Percentiles rank a stretch among this genome's conserved stretches.
phyloP scores from a whole-genome alignment of 2,113 vertebrate genomes.

The Marmota monax region DNA sequence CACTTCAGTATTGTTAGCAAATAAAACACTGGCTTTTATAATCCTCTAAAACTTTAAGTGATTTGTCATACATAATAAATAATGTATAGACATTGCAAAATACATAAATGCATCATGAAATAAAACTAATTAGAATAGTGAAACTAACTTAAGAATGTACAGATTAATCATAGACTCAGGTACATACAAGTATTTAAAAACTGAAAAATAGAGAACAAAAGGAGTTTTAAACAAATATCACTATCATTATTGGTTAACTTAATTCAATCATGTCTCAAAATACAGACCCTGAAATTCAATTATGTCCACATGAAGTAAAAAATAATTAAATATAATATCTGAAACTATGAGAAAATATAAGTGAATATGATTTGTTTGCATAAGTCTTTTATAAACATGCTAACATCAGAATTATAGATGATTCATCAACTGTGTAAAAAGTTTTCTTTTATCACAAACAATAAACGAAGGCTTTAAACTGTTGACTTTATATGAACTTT shows the following conservation, averaged over 20 bases:
- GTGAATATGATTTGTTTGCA: neutral
- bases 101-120: neutral
- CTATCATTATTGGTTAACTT: neutral
- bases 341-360: neutral
- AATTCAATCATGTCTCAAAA: neutral
- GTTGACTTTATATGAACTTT: neutral
- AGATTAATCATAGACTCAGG: neutral
- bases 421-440: neutral
- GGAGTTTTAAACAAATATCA: neutral
- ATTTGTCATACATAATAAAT: neutral
- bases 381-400: neutral
- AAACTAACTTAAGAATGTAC: neutral
- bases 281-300: neutral
- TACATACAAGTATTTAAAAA: neutral
- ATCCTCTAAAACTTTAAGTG: neutral
- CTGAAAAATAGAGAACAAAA: neutral
- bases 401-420: neutral
- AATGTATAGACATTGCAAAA: neutral
- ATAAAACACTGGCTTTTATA: neutral
- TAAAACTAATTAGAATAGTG: neutral
- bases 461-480: neutral
- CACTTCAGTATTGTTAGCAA: neutral
- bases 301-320: neutral
- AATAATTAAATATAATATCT: neutral
- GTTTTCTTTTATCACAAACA: neutral